Evolutionary conservation across 2,888 invertebrate genomes (phyloP), one percentile per base, ranked within the genome.

Genomic region (Calliscelio sp.): DNA sequence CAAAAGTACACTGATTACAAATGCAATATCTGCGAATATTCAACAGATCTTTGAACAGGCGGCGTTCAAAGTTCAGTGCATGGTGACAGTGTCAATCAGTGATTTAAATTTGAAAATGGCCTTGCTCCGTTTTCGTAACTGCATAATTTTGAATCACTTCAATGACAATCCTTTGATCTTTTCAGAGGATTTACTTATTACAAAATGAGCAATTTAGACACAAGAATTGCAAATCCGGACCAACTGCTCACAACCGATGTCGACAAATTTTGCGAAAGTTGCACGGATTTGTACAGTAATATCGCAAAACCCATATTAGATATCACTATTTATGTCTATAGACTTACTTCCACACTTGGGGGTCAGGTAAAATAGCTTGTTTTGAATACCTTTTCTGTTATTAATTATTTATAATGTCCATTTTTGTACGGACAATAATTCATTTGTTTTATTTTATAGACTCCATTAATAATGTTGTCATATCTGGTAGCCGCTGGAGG

Each of bases 231-330:
- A 11, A 99, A 99, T 94, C 97, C 98, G 0, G 99, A 99, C 93
- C 99, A 99, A 92, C 94, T 99, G 59, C 94, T 99, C 74, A 99
- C 99, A 0, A 98, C 97, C 0, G 99, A 99, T 92, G 97, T 99
- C 0, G 99, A 99, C 93, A 98, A 98, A 93, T 99, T 99, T 94
- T 99, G 99, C 93, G 98, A 98, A 88, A 97, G 98, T 74, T 96
- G 98, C 38, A 97, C 98, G 0, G 99, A 99, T 92, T 94, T 99
- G 14, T 99, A 99, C 94, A 98, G 98, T 82, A 99, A 99, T 93
- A 96, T 99, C 25, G 98, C 98, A 89, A 99, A 99, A 94, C 99
- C 99, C 0, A 91, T 98, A 46, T 94, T 99, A 87, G 99, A 99
- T 93, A 99, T 99, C 49, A 95, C 97, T 79, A 97, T 99, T 87